Base-by-base conservation (phyloP, 2,888 invertebrate genomes). In the Oxyteleia sp. region DNA sequence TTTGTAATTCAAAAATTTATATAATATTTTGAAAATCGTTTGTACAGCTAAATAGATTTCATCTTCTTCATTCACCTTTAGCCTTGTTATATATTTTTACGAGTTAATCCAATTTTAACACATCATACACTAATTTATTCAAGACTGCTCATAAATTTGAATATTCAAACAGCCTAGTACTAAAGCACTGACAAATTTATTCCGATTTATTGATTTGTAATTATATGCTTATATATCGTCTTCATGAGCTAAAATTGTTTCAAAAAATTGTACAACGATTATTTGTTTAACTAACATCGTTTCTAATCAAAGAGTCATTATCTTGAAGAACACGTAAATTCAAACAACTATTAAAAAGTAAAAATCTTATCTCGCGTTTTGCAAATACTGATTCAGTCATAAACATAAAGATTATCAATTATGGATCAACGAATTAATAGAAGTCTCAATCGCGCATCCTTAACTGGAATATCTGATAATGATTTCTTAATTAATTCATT, bases 341-440 rank as follows among this genome's bases (percentile, higher is more conserved):
- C 47, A 63, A 47, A 29, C 11, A 59, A 2, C 20, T 11, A 29
- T 26, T 29, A 57, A 13, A 35, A 2, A 15, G 8, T 15, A 15
- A 43, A 49, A 41, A 55, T n/a, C 53, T 69, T 45, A 69, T 69
- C 55, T 69, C 18, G n/a, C 29, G 13, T 45, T 69, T 57, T 57
- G 55, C 32, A 69, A 55, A 55, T 45, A 69, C 45, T 45, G 45
- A 69, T 35, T 43, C 68, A 68, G 53, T 55, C 18, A 55, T 15
- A 68, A 53, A 26, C 43, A n/a, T n/a, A n/a, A n/a, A n/a, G 45
- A 38, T 64, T 64, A 49, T 64, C 49, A 35, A 32, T 69, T 45
- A 8, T 15, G 13, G 43, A 69, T 69, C 35, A 23, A n/a, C 16
- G 43, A 68, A 16, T 51, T 35, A 43, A 68, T 53, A 41, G 41